phyloP scores from a whole-genome alignment of 2,888 invertebrate species.

The Coelinius sp. region DNA sequence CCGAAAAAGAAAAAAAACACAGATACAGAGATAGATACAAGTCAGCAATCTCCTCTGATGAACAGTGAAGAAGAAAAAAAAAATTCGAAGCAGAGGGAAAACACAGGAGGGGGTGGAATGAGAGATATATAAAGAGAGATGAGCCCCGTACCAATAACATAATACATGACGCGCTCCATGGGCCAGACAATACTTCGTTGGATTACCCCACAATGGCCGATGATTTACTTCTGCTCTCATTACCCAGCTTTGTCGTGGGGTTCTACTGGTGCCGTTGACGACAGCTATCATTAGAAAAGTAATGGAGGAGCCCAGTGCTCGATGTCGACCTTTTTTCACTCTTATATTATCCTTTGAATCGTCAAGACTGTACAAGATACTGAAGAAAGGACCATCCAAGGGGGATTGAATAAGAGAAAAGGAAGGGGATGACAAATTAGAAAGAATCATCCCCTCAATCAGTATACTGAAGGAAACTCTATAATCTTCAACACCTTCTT shows the following conservation, averaged over 20 bases:
- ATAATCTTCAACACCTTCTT: slow-evolving; percentile 59
- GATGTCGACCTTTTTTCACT: slow-evolving; percentile 56
- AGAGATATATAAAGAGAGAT: slow-evolving; percentile 11
- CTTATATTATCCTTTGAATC: slow-evolving; percentile 65
- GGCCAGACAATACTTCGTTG: slow-evolving; percentile 66
- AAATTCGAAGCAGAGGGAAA: slow-evolving; percentile 5
- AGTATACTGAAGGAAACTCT: slow-evolving; percentile 60
- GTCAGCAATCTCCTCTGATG: slow-evolving; percentile 3
- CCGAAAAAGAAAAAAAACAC: not conserved
- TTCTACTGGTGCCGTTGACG: slow-evolving; percentile 53
- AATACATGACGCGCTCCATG: slow-evolving; percentile 67
- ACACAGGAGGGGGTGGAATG: slow-evolving; percentile 16
- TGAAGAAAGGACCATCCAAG: slow-evolving; percentile 41
- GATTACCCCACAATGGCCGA: slow-evolving; percentile 70
- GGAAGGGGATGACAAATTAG: slow-evolving; percentile 61
- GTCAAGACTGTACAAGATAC: slow-evolving; percentile 44
- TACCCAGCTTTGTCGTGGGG: slow-evolving; percentile 68
- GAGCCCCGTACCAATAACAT: slow-evolving; percentile 64
- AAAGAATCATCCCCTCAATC: slow-evolving; percentile 59
- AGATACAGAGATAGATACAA: slow-evolving; percentile 5
- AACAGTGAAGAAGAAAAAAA: slow-evolving; percentile 11
- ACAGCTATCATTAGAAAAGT: slow-evolving; percentile 70
- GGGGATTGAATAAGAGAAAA: slow-evolving; percentile 44
- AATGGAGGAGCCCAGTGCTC: slow-evolving; percentile 62
- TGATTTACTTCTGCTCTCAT: slow-evolving; percentile 71